Evolutionary conservation across 2,888 invertebrate genomes (phyloP).

Genomic region (Acleris laterana): DNA sequence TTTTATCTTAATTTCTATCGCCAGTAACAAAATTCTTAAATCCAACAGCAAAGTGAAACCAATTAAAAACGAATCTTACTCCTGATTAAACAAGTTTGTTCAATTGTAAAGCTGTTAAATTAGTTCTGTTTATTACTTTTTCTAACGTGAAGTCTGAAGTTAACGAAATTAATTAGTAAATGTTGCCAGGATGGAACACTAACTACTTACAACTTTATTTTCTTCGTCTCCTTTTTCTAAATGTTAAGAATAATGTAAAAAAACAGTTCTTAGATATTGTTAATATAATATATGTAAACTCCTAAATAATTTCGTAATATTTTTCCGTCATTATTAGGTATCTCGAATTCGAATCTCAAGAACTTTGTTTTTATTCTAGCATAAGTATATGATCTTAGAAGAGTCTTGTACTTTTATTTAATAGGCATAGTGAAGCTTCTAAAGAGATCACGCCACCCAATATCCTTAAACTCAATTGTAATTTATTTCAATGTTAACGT

Average conservation of each 20-base stretch:
- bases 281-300: too few species aligned
- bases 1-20: too few species aligned
- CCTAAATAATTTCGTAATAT: too few species aligned
- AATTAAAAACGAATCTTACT: slow-evolving; percentile 6
- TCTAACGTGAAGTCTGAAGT: not conserved
- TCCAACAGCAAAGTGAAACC: not conserved
- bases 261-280: not conserved
- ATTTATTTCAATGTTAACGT: not conserved
- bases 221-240: not conserved
- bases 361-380: too few species aligned
- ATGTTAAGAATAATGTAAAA: not conserved
- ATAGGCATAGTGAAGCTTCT: too few species aligned
- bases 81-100: slow-evolving; percentile 16
- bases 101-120: slow-evolving; percentile 12
- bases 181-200: not conserved
- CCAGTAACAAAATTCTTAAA: not conserved
- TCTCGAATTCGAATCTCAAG: too few species aligned
- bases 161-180: slow-evolving; percentile 4
- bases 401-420: too few species aligned
- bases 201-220: not conserved
- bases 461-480: too few species aligned
- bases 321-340: too few species aligned
- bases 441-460: too few species aligned
- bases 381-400: too few species aligned
- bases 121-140: slow-evolving; percentile 24